Conservation (phyloP, 2,888 invertebrate genomes). For the Chaitophorus viminalis region DNA sequence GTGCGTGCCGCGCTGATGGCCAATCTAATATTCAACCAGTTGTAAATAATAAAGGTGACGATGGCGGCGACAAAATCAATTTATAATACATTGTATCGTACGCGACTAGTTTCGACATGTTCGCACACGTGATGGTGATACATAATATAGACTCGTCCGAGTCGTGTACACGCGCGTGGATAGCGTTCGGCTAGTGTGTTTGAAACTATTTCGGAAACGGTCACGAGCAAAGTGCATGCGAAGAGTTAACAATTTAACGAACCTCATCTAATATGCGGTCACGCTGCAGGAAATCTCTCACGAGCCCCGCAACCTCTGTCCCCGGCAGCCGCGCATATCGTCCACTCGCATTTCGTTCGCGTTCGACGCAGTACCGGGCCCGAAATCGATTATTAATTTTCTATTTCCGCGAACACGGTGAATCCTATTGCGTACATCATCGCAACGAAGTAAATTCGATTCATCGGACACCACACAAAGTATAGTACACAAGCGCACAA, state of each 20-base stretch:
- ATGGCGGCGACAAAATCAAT: too few relatives aligned
- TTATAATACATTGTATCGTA: too few relatives aligned
- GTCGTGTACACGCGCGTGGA: too few relatives aligned
- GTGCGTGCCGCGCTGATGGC: too few relatives aligned
- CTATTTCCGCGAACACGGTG: not conserved
- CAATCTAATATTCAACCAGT: too few relatives aligned
- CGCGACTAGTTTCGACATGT: too few relatives aligned
- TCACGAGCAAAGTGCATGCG: not conserved
- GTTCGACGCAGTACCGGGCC: not conserved
- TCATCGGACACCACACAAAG: not conserved
- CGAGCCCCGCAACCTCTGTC: too few relatives aligned
- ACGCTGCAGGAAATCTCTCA: not conserved
- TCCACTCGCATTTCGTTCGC: not conserved
- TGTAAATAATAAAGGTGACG: too few relatives aligned
- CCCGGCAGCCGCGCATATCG: too few relatives aligned
- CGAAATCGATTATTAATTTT: not conserved
- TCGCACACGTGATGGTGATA: too few relatives aligned
- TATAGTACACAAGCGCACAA: too few relatives aligned
- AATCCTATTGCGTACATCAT: not conserved
- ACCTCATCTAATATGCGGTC: not conserved
- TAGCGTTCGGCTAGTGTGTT: not conserved
- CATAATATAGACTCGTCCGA: too few relatives aligned
- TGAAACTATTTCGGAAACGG: not conserved
- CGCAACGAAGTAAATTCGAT: not conserved
- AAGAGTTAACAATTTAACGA: not conserved